Base-by-base conservation (phyloP, 2,888 invertebrate species). In the Limnephilus marmoratus region DNA sequence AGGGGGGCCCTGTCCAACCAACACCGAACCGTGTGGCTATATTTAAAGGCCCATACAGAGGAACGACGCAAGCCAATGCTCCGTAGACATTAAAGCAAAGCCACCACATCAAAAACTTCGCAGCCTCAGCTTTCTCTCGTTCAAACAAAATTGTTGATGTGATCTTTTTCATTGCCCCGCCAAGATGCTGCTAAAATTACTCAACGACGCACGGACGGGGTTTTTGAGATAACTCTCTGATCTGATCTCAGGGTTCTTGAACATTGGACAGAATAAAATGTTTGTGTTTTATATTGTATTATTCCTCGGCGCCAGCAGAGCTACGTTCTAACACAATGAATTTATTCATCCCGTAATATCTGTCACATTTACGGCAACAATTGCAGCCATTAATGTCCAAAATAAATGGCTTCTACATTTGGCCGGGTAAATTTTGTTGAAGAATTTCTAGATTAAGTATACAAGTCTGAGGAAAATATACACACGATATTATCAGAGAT, bases 41-140 rank as follows among this genome's bases (percentile, higher is more conserved):
- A 90, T 90, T 90, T 90, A 90, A 90, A 90, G 83, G 83, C 29
- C 90, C 53, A 53, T 24, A 85, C 90, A 90, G 85, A 53, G 49
- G 37, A 24, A 37, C 37, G 18, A 24, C 13, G 2, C 29, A 49
- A 29, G 81, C 15, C 45, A 68, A 49, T 24, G 90, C 37, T 82
- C 29, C 7, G 68, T 2, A 90, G 80, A 34, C 31, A n/a, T n/a
- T 89, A 82, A 90, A 90, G 18, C 31, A 15, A 15, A 82, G 31
- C 90, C 82, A 90, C 90, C 82, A n/a, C 1, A 37, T n/a, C 24
- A n/a, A 89, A 89, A 89, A 80, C 81, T 89, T 5, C 41, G 15
- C 29, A 45, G 45, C 15, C n/a, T 45, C 45, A 9, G 29, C n/a
- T n/a, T 45, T 15, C 41, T 13, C 29, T 45, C 45, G 12, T 29